A percentile compares a stretch with the other conserved stretches of the same genome.
phyloP scores from a whole-genome alignment of 1,140 invertebrate genomes.

The Drosophila parabipectinata region DNA sequence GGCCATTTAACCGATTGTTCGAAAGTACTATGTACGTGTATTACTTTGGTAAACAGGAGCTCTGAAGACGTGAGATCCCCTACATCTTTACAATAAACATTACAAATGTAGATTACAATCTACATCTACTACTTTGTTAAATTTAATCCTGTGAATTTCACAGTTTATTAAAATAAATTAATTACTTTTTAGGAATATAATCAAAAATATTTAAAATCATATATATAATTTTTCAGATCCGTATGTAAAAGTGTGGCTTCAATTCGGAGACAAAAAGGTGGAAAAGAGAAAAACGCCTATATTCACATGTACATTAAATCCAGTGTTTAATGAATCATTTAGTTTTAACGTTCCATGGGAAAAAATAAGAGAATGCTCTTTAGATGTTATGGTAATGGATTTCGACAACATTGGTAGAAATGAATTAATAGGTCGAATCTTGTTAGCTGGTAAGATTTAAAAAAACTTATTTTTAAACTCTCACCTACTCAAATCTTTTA shows the following conservation, averaged over 20 bases:
- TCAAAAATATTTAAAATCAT: neutral
- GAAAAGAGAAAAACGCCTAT: slow-evolving; percentile 98
- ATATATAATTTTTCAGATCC: slow-evolving; percentile 89
- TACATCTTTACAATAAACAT: too few species aligned
- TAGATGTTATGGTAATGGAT: slow-evolving; percentile 97
- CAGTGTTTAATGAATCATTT: slow-evolving; percentile 96
- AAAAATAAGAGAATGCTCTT: slow-evolving; percentile 95
- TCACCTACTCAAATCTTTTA: neutral
- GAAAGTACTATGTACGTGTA: too few species aligned
- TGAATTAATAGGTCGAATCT: slow-evolving; percentile 95
- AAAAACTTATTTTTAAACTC: neutral
- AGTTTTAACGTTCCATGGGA: slow-evolving; percentile 97
- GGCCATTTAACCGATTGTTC: too few species aligned
- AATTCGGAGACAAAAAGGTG: slow-evolving; percentile 96
- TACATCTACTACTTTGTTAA: too few species aligned
- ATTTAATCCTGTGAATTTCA: too few species aligned
- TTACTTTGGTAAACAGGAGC: too few species aligned
- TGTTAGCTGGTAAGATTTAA: slow-evolving; percentile 89
- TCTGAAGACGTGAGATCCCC: too few species aligned
- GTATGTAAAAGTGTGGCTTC: slow-evolving; percentile 98
- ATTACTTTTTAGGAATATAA: neutral
- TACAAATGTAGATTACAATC: too few species aligned
- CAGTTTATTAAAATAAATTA: too few species aligned
- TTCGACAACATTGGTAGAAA: slow-evolving; percentile 97
- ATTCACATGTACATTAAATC: slow-evolving; percentile 96